Evolutionary conservation across 2,797 vertebrate species (phyloP).

Genomic region (Erethizon dorsatum): DNA sequence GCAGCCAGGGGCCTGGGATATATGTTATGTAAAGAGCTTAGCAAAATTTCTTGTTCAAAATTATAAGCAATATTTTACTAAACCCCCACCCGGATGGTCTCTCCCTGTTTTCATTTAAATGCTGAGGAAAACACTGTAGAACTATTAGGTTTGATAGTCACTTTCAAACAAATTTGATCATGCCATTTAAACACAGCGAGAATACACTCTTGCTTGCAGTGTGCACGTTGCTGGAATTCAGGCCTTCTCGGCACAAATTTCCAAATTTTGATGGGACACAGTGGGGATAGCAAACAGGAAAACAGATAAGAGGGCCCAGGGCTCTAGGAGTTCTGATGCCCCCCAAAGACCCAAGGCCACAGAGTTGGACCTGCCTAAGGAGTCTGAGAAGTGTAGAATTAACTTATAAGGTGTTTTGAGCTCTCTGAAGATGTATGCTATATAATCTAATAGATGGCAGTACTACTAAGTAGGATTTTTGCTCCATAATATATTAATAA

Average conservation of each 20-base stretch:
- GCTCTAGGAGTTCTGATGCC: not conserved
- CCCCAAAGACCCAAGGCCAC: not conserved
- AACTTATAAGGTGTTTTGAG: not conserved
- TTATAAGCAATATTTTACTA: not conserved
- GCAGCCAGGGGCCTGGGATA: not conserved
- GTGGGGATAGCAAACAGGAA: no score
- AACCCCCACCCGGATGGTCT: not conserved
- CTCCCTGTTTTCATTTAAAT: constrained; percentile 42
- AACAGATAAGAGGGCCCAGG: not conserved
- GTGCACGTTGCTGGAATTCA: not conserved
- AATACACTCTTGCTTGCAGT: not conserved
- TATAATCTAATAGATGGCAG: not conserved
- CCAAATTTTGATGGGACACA: not conserved
- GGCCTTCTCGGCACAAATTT: not conserved
- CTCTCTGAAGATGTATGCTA: not conserved
- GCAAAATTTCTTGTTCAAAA: constrained; percentile 23
- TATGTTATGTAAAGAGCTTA: not conserved
- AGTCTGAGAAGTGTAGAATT: not conserved
- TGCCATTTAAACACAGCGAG: constrained; percentile 9
- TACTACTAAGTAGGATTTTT: constrained; percentile 35
- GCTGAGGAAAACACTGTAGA: not conserved
- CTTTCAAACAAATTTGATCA: not conserved
- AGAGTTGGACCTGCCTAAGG: not conserved
- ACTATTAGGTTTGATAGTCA: not conserved
- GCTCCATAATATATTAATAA: constrained; percentile 49